Evolutionary conservation across 2,888 invertebrate species (phyloP).

Genomic region (Osedax fenrisi): DNA sequence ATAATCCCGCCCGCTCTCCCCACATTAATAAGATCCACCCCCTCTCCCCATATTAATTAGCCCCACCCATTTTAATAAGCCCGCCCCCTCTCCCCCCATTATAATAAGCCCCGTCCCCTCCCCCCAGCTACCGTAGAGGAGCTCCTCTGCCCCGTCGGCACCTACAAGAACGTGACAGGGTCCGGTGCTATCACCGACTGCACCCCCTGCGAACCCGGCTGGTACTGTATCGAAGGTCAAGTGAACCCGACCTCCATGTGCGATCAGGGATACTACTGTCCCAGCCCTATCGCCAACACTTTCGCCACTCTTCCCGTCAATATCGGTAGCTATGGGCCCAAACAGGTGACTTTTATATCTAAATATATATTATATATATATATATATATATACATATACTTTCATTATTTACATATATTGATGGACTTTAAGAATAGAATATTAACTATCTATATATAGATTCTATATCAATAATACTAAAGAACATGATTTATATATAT

Average conservation of each 20-base stretch:
- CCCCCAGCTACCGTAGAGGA: constrained; percentile 44
- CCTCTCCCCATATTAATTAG: too few relatives aligned
- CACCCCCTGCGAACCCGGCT: constrained; percentile 43
- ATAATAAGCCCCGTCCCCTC: background rate
- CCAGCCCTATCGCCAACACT: constrained; percentile 42
- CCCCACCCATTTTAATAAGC: too few relatives aligned
- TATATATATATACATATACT: too few relatives aligned
- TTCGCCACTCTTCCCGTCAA: constrained; percentile 39
- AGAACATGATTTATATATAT: too few relatives aligned
- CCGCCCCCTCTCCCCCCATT: too few relatives aligned
- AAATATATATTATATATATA: background rate
- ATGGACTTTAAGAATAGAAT: too few relatives aligned
- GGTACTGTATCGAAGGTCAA: constrained; percentile 44
- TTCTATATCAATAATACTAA: too few relatives aligned
- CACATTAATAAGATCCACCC: too few relatives aligned
- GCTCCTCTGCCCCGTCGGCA: constrained; percentile 46
- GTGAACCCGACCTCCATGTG: constrained; percentile 39
- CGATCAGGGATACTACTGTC: constrained; percentile 45
- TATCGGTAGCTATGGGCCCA: constrained; percentile 45
- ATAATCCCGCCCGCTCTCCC: too few relatives aligned
- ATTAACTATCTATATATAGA: too few relatives aligned
- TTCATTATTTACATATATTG: too few relatives aligned
- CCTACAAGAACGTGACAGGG: constrained; percentile 40
- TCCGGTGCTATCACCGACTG: constrained; percentile 41
- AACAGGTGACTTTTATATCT: constrained; percentile 37